Evolutionary conservation across 1,140 invertebrate species (phyloP), one percentile per base, ranked within the genome.

Genomic region (Drosophila persimilis): DNA sequence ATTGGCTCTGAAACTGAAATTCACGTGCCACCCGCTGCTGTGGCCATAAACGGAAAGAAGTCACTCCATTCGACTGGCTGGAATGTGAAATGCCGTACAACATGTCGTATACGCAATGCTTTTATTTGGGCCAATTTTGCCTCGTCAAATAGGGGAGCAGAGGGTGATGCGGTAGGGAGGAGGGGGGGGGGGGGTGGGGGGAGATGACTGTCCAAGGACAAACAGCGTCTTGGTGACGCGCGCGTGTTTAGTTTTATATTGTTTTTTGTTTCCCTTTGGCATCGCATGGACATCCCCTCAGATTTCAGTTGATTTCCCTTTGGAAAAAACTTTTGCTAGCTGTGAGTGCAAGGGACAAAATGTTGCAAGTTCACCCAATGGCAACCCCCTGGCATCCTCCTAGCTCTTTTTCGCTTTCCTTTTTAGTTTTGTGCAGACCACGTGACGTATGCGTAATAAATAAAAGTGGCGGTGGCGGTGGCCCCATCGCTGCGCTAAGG

Each of bases 401-500:
- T 3, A 17, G n/a, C 7, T 20, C 22, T 6, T 3, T 51, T 22
- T 29, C 3, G 17, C 2, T 6, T 15, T n/a, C 13, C 17, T 6
- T 15, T n/a, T 7, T 26, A 8, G 44, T 20, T 31, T 52, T 35
- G 31, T 50, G 58, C 35, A 39, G 70, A 48, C 81, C 77, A 85
- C 77, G 73, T 64, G 81, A 58, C 80, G 80, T 85, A 85, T 85
- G 73, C 81, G 80, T 85, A 85, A 86, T 81, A 86, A 85, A 86
- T 77, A 70, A 59, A 76, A 73, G 35, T 77, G 35, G 69, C 48
- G 65, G 15, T 15, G 15, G 15, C 15, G 15, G 44, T 52, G 56
- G 56, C 26, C 69, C 31, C 31, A 2, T 31, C 2, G 29, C 52
- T 57, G 48, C 47, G 58, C 72, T 80, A 84, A 84, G 81, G 80